phyloP scores from a whole-genome alignment of 1,140 invertebrate genomes.

The Radopholus similis region DNA sequence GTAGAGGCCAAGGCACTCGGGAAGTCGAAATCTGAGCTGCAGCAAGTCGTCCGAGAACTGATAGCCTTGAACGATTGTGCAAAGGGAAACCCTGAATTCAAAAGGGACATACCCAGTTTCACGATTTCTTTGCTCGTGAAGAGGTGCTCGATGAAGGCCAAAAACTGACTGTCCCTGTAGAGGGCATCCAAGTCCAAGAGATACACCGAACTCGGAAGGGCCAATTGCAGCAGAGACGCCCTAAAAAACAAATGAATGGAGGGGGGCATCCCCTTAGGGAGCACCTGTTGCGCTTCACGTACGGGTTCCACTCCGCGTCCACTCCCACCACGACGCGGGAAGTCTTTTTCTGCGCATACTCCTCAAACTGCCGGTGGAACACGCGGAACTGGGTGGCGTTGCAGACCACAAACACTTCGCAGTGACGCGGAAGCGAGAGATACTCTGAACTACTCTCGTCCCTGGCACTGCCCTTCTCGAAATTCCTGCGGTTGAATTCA shows the following conservation, averaged over 20 bases:
- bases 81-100: too few relatives aligned
- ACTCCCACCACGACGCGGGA: slow-evolving; percentile 1
- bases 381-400: neutral
- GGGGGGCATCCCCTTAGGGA: neutral
- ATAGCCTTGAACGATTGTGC: too few relatives aligned
- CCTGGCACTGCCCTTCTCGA: slow-evolving; percentile 7
- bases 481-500: neutral
- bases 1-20: slow-evolving; percentile 3
- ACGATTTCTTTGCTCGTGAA: slow-evolving; percentile 2
- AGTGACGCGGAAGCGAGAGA: slow-evolving; percentile 1
- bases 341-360: slow-evolving; percentile 14
- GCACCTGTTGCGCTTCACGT: slow-evolving; percentile 6
- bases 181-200: slow-evolving; percentile 7
- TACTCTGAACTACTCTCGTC: slow-evolving; percentile 4
- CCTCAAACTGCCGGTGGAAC: slow-evolving; percentile 7
- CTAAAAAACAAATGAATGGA: neutral
- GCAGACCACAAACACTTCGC: neutral
- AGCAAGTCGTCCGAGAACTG: slow-evolving; percentile 7
- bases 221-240: slow-evolving; percentile 9
- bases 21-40: neutral
- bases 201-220: slow-evolving; percentile 8
- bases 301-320: slow-evolving; percentile 16
- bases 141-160: slow-evolving; percentile 6
- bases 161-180: neutral
- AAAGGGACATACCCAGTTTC: too few relatives aligned